A percentile compares a stretch with the other conserved stretches of the same genome.
phyloP scores from a whole-genome alignment of 2,113 vertebrate species.

The Oriolus oriolus region DNA sequence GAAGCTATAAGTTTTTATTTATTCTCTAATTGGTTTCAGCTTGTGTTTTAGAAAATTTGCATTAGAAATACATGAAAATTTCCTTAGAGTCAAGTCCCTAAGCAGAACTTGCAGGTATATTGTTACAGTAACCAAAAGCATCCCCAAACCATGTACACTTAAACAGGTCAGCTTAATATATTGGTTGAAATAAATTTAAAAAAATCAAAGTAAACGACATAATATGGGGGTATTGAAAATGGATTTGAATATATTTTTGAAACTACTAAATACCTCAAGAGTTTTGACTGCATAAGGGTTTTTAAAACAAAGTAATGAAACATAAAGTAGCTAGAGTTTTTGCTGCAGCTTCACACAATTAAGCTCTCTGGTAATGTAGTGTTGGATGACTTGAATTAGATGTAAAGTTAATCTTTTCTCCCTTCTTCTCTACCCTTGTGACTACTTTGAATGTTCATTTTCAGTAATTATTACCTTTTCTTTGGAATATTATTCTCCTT shows the following conservation, averaged over 20 bases:
- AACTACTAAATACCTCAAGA: background rate
- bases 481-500: background rate
- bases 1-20: background rate
- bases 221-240: background rate
- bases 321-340: background rate
- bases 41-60: background rate
- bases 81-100: background rate
- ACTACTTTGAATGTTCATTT: background rate
- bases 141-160: background rate
- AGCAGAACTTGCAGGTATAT: background rate
- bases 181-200: background rate
- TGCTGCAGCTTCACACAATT: background rate
- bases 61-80: background rate
- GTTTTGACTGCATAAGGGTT: background rate
- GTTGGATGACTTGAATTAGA: background rate
- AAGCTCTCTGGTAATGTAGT: background rate
- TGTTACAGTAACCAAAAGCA: background rate
- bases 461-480: background rate
- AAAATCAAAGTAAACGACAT: background rate
- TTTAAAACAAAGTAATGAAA: background rate
- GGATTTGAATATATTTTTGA: background rate
- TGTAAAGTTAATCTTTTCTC: background rate
- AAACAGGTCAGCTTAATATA: background rate
- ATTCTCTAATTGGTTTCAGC: background rate
- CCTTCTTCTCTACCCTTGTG: background rate